These are phyloP conservation scores for Serranus cabrilla DNA, from an alignment of 2,797 vertebrate species.

Conservation along the genomic window DNA sequence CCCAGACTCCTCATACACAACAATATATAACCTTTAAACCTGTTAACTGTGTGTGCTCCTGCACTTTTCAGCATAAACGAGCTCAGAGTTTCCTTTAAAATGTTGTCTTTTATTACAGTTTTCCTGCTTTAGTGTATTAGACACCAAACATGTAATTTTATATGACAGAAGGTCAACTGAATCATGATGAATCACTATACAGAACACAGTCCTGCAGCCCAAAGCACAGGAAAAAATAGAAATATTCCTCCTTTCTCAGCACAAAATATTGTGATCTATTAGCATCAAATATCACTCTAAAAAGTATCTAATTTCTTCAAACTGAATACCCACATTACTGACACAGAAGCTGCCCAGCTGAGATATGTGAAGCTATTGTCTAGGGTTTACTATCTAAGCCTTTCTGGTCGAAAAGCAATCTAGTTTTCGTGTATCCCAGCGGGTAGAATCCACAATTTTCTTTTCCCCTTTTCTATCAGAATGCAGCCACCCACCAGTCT, in stretches of 20 bases:
- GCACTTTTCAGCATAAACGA: not conserved
- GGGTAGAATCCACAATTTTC: slow-evolving; percentile 35
- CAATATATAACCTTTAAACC: not conserved
- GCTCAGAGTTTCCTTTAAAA: not conserved
- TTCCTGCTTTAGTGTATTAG: not conserved
- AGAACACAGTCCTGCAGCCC: not conserved
- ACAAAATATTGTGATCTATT: not conserved
- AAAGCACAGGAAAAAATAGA: not conserved
- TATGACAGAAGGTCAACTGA: not conserved
- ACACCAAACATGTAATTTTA: not conserved
- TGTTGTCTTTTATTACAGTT: not conserved
- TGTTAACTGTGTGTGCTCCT: not conserved
- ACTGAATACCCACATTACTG: not conserved
- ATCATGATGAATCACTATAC: not conserved
- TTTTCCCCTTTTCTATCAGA: slow-evolving; percentile 37
- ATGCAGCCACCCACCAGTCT: slow-evolving; percentile 56
- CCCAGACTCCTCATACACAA: not conserved
- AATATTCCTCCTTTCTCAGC: not conserved
- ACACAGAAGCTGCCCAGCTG: not conserved
- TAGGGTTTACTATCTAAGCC: slow-evolving; percentile 4
- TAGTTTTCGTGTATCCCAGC: slow-evolving; percentile 27
- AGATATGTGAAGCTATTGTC: slow-evolving; percentile 16
- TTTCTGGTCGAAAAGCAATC: slow-evolving; percentile 49
- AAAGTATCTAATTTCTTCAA: not conserved
- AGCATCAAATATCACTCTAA: not conserved